Base-by-base conservation (phyloP, 2,888 invertebrate genomes). In the Dynastes tityus region DNA sequence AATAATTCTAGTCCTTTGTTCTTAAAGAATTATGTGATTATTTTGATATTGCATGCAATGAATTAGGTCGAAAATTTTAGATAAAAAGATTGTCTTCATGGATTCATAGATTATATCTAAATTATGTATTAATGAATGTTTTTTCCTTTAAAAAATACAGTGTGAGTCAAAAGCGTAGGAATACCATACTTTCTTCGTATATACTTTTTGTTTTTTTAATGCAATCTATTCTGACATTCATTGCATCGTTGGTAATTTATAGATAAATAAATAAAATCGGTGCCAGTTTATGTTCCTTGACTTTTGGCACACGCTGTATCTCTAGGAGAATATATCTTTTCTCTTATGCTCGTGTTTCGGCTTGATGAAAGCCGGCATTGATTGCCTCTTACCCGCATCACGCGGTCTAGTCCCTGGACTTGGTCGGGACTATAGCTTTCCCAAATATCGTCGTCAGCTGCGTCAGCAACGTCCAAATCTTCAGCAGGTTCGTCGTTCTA, bases 401-500 rank as follows among this genome's bases (percentile, higher is more conserved):
- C 89, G 85, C 89, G 90, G 86, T 91, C 91, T 85, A 88, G 85
- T 78, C 91, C 92, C 84, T 89, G 88, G 85, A 91, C 88, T 87
- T 90, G 90, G 85, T 90, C 90, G 85, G 90, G 89, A 86, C 89
- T 89, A 88, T 90, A 91, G 85, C 89, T 90, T 88, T 92, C 92
- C 92, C 92, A 92, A 85, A 90, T 89, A 85, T 91, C 92, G 87
- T 91, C 91, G 85, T 91, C 92, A 85, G 91, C 90, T 84, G 90
- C 89, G 88, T 92, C 92, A 86, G 90, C 90, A 84, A 90, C 90
- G 85, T 92, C 92, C 87, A 89, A 89, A 88, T 91, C 91, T 78
- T 88, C 87, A 76, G 84, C 85, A 74, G 87, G 85, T 79, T 85
- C 96, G 91, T 99, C 98, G 90, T 98, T 98, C 87, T 95, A 94